phyloP scores from a whole-genome alignment of 2,888 invertebrate genomes.

The Leptinotarsa tumamoca region DNA sequence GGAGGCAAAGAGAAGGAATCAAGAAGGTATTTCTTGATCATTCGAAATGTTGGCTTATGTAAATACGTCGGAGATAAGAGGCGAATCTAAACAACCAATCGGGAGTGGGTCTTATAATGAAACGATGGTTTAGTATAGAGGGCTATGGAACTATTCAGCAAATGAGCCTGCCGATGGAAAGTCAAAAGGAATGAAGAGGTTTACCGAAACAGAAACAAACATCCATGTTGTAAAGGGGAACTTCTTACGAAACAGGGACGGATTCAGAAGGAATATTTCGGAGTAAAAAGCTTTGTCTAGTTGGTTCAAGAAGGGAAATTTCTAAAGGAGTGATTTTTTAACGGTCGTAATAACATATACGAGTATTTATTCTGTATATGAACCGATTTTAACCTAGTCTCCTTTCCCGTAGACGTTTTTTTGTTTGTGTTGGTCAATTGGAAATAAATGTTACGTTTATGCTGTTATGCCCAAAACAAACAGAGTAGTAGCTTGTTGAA shows the following conservation, averaged over 20 bases:
- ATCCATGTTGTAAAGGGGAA: slow-evolving; percentile 64
- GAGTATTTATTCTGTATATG: too few relatives aligned
- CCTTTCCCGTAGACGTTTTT: too few relatives aligned
- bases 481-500: too few relatives aligned
- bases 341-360: too few relatives aligned
- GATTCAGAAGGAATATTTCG: slow-evolving; percentile 10
- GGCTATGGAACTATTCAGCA: slow-evolving; percentile 62
- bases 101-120: slow-evolving; percentile 63
- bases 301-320: background rate
- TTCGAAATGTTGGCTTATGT: slow-evolving; percentile 56
- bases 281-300: background rate
- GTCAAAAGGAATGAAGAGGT: slow-evolving; percentile 66
- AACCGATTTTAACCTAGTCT: too few relatives aligned
- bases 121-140: slow-evolving; percentile 62
- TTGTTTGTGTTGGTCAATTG: too few relatives aligned
- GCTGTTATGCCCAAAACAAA: too few relatives aligned
- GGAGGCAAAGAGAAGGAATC: slow-evolving; percentile 39
- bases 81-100: slow-evolving; percentile 64
- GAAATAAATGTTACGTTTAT: too few relatives aligned
- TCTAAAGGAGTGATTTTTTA: background rate
- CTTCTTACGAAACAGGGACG: slow-evolving; percentile 45
- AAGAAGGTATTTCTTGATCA: slow-evolving; percentile 48
- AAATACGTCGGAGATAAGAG: slow-evolving; percentile 63
- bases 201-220: slow-evolving; percentile 66
- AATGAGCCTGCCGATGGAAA: slow-evolving; percentile 65